These are phyloP conservation scores for Lichenostomus cassidix DNA, from an alignment of 2,113 vertebrate genomes.

Conservation along the genomic window DNA sequence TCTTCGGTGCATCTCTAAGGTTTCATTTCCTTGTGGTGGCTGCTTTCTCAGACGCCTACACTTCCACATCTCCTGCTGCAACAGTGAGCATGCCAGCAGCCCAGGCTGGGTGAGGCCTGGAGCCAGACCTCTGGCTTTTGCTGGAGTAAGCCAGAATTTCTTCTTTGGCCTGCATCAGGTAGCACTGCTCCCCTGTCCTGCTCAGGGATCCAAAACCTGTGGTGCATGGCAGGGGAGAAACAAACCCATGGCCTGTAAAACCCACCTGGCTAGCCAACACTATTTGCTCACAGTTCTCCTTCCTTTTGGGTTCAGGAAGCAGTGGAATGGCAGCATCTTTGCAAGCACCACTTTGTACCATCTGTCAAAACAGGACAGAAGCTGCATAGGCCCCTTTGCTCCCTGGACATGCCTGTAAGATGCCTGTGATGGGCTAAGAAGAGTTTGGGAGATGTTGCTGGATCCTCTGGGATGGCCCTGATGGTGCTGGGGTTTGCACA, in stretches of 20 bases:
- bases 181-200: not conserved
- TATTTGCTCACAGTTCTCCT: not conserved
- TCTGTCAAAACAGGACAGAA: not conserved
- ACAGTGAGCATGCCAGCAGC: accelerated
- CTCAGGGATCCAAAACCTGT: accelerated
- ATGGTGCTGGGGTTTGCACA: accelerated
- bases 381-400: accelerated
- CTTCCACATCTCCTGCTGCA: not conserved
- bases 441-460: not conserved
- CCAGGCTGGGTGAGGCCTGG: not conserved
- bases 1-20: not conserved
- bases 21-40: not conserved
- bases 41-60: not conserved
- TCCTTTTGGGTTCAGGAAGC: not conserved
- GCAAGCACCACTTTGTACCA: not conserved
- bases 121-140: not conserved
- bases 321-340: not conserved
- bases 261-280: accelerated
- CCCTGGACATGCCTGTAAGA: not conserved
- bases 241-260: not conserved
- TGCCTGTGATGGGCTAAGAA: not conserved
- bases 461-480: accelerated
- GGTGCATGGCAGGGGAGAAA: not conserved
- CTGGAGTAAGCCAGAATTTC: not conserved
- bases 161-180: not conserved